Evolutionary conservation across 1,140 invertebrate species (phyloP).

Genomic region (Drosophila saltans): DNA sequence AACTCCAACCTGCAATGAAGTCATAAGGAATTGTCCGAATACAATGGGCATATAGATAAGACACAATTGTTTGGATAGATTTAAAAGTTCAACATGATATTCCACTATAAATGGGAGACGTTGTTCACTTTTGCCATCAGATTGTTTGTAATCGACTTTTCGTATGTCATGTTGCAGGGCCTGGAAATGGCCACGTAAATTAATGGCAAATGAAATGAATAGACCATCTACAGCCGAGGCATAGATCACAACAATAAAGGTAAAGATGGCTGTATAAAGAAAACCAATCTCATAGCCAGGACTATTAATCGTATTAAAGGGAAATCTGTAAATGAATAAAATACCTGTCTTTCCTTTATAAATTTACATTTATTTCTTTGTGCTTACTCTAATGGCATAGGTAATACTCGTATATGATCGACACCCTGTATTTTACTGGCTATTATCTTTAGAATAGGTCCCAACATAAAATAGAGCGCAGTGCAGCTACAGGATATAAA

Average conservation of each 20-base stretch:
- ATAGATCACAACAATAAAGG: constrained; percentile 60
- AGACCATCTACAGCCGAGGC: constrained; percentile 72
- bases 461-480: constrained; percentile 68
- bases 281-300: constrained; percentile 69
- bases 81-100: constrained; percentile 60
- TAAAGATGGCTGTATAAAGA: constrained; percentile 60
- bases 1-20: constrained; percentile 74
- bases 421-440: constrained; percentile 32
- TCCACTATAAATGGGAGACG: constrained; percentile 36
- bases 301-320: constrained; percentile 54
- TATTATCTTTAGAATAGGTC: constrained; percentile 59
- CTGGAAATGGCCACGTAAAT: constrained; percentile 71
- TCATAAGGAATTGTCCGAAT: constrained; percentile 74
- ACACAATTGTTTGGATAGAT: constrained; percentile 48
- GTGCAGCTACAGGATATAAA: constrained; percentile 59
- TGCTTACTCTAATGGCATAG: constrained; percentile 75
- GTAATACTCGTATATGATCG: constrained; percentile 47
- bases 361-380: background rate
- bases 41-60: constrained; percentile 66
- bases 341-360: background rate
- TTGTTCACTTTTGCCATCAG: constrained; percentile 12
- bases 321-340: constrained; percentile 46
- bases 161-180: constrained; percentile 58
- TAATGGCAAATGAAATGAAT: constrained; percentile 72
- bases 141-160: constrained; percentile 11